Conservation (phyloP, 1,140 invertebrate species). For the Drosophila kepulauana region DNA sequence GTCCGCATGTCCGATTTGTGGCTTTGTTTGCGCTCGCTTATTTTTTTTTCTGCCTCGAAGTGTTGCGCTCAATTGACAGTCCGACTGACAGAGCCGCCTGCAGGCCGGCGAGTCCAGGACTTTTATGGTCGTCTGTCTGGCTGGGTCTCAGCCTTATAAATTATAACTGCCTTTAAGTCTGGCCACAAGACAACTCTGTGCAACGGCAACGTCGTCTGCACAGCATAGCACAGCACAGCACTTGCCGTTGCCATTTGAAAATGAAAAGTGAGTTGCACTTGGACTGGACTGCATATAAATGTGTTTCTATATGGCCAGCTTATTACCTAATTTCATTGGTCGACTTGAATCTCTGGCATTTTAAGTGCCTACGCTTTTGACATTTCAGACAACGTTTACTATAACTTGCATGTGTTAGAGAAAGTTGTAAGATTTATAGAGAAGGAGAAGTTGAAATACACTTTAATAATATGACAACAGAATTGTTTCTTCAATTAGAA, state of each 20-base stretch:
- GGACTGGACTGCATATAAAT: constrained; percentile 42
- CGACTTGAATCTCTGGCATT: constrained; percentile 69
- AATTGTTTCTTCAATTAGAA: too few relatives aligned
- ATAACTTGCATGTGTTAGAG: constrained; percentile 15
- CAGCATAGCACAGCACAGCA: constrained; percentile 39
- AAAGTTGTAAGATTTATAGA: constrained; percentile 3
- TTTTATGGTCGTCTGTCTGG: constrained; percentile 72
- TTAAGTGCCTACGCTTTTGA: constrained; percentile 66
- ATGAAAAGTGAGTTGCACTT: constrained; percentile 77
- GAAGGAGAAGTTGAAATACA: too few relatives aligned
- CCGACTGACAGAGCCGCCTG: constrained; percentile 78
- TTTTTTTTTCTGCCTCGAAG: constrained; percentile 56
- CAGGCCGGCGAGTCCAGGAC: constrained; percentile 70
- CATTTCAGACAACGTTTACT: constrained; percentile 59
- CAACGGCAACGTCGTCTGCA: constrained; percentile 27
- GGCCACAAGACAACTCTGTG: constrained; percentile 21
- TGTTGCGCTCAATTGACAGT: constrained; percentile 81
- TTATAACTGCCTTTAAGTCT: constrained; percentile 63
- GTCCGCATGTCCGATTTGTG: constrained; percentile 71
- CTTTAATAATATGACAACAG: too few relatives aligned
- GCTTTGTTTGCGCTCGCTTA: constrained; percentile 70
- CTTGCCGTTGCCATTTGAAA: constrained; percentile 80
- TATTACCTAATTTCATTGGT: constrained; percentile 81
- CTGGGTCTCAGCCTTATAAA: constrained; percentile 65
- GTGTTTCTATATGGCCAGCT: constrained; percentile 64